These are phyloP conservation scores for Cotesia typhae DNA, from an alignment of 1,140 invertebrate species.

Conservation along the genomic window DNA sequence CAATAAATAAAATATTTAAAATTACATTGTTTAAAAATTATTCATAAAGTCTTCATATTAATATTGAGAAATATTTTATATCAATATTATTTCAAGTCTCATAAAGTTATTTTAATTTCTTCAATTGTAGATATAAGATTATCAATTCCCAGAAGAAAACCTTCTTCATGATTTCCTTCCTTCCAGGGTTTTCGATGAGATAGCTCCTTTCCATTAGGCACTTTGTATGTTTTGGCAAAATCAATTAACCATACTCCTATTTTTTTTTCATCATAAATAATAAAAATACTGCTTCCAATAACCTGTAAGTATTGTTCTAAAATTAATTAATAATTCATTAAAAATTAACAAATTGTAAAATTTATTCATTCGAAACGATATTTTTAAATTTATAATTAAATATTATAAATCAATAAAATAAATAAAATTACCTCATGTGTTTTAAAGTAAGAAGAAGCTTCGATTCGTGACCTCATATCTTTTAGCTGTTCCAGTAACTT, in stretches of 20 bases:
- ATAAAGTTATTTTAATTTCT: conserved; percentile 40
- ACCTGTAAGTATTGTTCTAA: conserved; percentile 62
- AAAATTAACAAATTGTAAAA: too few species aligned
- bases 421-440: conserved; percentile 79
- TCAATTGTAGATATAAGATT: conserved; percentile 73
- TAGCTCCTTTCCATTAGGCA: conserved; percentile 76
- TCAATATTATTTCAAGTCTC: not conserved
- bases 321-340: conserved; percentile 16
- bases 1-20: too few species aligned
- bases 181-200: conserved; percentile 83
- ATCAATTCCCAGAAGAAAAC: conserved; percentile 89
- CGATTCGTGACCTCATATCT: conserved; percentile 81
- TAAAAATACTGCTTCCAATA: conserved; percentile 92
- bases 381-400: too few species aligned
- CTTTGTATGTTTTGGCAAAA: conserved; percentile 88
- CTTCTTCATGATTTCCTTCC: conserved; percentile 94
- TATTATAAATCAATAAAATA: not conserved
- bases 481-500: conserved; percentile 79
- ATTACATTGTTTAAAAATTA: too few species aligned
- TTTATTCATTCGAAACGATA: too few species aligned
- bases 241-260: conserved; percentile 96
- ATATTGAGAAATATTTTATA: not conserved
- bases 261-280: conserved; percentile 88
- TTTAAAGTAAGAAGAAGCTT: conserved; percentile 87
- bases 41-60: not conserved